Evolutionary conservation across 2,113 vertebrate genomes (phyloP).

Genomic region (Gorilla gorilla): DNA sequence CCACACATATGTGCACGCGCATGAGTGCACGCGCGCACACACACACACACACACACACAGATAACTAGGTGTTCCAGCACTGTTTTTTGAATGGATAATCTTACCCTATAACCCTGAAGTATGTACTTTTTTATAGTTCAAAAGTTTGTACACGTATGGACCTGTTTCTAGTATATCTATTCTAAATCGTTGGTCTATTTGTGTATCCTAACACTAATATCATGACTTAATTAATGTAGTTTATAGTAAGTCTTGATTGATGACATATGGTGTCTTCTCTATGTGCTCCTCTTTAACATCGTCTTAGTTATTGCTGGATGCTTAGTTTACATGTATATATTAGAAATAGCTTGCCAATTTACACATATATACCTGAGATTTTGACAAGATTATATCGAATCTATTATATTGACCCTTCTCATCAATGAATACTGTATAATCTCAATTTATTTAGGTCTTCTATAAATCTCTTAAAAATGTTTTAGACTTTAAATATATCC

Average conservation of each 20-base stretch:
- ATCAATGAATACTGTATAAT: neutral
- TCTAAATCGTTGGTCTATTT: neutral
- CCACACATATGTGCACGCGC: fast-evolving
- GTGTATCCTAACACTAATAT: neutral
- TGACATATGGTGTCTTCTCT: neutral
- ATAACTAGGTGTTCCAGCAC: neutral
- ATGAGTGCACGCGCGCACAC: fast-evolving
- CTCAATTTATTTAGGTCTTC: neutral
- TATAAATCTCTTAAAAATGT: neutral
- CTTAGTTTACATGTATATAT: neutral
- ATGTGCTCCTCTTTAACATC: neutral
- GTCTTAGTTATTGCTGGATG: neutral
- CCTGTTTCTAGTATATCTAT: neutral
- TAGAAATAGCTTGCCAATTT: neutral
- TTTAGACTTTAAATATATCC: neutral
- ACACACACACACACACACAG: neutral
- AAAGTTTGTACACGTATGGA: neutral
- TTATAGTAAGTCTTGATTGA: neutral
- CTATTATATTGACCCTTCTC: neutral
- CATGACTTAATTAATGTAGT: neutral
- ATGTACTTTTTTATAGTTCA: neutral
- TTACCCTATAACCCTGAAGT: neutral
- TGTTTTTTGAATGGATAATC: neutral
- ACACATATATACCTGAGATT: neutral
- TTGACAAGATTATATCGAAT: neutral